Conservation (phyloP, 1,140 invertebrate genomes). For the Steinernema feltiae region DNA sequence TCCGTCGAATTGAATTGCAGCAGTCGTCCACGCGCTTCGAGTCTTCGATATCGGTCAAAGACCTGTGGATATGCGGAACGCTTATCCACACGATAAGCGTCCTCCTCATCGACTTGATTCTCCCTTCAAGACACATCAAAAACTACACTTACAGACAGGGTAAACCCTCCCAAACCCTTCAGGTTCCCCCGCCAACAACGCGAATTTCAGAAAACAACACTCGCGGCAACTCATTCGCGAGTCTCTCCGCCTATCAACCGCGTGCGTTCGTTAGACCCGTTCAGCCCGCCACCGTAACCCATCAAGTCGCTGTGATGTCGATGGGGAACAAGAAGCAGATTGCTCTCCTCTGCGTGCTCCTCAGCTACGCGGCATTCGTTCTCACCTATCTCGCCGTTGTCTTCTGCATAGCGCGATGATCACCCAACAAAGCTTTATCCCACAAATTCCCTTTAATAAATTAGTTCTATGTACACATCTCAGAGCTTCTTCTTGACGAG, state of each 20-base stretch:
- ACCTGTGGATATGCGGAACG: conserved; percentile 24
- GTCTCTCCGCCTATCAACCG: not conserved
- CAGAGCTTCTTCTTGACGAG: conserved; percentile 48
- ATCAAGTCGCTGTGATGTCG: not conserved
- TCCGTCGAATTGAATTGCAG: not conserved
- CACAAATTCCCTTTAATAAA: not conserved
- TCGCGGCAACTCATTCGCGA: not conserved
- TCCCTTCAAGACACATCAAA: conserved; percentile 24
- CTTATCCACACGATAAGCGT: conserved; percentile 24
- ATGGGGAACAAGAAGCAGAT: conserved; percentile 11
- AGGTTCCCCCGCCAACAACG: too few relatives aligned
- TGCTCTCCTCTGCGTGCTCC: not conserved
- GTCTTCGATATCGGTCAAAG: conserved; percentile 6
- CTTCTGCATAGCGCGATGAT: not conserved
- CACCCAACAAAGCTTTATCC: not conserved
- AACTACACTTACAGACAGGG: conserved; percentile 5
- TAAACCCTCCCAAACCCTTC: too few relatives aligned
- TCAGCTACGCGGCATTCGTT: conserved; percentile 1
- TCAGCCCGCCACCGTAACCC: not conserved
- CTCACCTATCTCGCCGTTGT: conserved; percentile 10
- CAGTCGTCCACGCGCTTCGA: conserved; percentile 7
- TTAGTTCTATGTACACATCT: not conserved
- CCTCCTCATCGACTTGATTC: conserved; percentile 27
- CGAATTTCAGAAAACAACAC: not conserved
- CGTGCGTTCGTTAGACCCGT: not conserved